A percentile compares a stretch with the other conserved stretches of the same genome.
These are phyloP conservation scores for Diacarnus erythraeanus DNA, from an alignment of 37 sponge, comb jelly and placozoan species.

Conservation along the genomic window DNA sequence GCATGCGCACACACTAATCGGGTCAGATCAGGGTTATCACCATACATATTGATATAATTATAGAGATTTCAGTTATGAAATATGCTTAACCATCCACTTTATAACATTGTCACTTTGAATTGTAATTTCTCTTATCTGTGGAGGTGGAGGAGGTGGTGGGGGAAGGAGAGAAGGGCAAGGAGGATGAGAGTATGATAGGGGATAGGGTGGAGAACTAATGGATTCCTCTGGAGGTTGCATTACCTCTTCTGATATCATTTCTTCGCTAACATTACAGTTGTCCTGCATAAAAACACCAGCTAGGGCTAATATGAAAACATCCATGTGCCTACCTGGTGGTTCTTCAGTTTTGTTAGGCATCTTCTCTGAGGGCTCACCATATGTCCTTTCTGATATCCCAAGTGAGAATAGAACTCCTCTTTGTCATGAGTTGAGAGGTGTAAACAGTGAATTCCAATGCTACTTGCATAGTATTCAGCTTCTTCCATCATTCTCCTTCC, in stretches of 20 bases:
- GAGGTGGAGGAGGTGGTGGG: conserved; percentile 43
- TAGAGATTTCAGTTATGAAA: neutral
- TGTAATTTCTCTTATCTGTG: no score
- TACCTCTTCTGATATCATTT: no score
- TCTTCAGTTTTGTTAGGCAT: conserved; percentile 17
- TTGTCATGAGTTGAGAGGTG: conserved; percentile 80
- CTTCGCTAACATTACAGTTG: no score
- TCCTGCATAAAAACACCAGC: no score
- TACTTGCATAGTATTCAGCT: conserved; percentile 29
- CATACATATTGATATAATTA: neutral
- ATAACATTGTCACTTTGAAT: neutral
- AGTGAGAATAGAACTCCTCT: conserved; percentile 53
- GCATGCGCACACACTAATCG: no score
- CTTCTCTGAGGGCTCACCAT: conserved; percentile 14
- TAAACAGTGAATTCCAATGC: conserved; percentile 23
- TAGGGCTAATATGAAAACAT: no score
- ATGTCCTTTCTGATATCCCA: conserved; percentile 55
- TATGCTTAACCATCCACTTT: conserved; percentile 32
- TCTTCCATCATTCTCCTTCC: conserved; percentile 63
- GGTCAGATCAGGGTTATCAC: neutral
- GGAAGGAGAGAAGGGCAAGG: conserved; percentile 5
- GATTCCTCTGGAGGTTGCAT: neutral
- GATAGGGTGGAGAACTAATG: neutral
- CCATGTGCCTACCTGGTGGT: conserved; percentile 5
- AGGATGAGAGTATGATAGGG: neutral